These are phyloP conservation scores for Tokudaia tokunoshimensis DNA, from an alignment of 2,797 vertebrate species.

Conservation along the genomic window DNA sequence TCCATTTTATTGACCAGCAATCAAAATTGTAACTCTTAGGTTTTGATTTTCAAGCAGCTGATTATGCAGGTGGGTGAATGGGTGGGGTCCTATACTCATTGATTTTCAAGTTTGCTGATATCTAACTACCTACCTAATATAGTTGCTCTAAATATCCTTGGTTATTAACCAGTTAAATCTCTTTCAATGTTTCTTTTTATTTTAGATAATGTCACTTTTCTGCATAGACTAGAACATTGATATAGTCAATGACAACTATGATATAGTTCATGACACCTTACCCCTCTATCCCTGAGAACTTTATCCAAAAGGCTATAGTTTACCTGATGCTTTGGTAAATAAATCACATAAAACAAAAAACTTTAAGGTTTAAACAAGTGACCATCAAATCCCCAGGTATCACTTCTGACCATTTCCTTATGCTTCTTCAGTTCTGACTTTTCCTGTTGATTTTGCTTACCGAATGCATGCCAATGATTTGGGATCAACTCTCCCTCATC, in stretches of 20 bases:
- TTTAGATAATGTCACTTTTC: neutral
- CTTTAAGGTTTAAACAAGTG: neutral
- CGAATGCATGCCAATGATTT: neutral
- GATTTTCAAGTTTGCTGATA: neutral
- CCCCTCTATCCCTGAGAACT: neutral
- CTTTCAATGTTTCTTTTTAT: neutral
- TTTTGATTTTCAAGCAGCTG: neutral
- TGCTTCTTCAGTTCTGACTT: neutral
- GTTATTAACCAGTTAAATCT: neutral
- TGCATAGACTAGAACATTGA: neutral
- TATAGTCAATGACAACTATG: neutral
- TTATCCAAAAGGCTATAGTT: neutral
- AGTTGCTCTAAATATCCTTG: neutral
- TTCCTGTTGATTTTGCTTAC: neutral
- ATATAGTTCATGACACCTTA: neutral
- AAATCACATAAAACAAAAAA: neutral
- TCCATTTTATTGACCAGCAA: neutral
- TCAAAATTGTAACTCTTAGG: neutral
- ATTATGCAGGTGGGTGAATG: neutral
- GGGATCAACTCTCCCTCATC: neutral
- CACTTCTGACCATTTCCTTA: neutral
- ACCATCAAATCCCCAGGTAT: neutral
- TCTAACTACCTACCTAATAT: neutral
- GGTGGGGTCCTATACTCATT: neutral
- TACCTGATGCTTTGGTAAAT: slow-evolving; percentile 10